Base-by-base conservation (phyloP, 2,113 vertebrate species). In the Archocentrus centrarchus region DNA sequence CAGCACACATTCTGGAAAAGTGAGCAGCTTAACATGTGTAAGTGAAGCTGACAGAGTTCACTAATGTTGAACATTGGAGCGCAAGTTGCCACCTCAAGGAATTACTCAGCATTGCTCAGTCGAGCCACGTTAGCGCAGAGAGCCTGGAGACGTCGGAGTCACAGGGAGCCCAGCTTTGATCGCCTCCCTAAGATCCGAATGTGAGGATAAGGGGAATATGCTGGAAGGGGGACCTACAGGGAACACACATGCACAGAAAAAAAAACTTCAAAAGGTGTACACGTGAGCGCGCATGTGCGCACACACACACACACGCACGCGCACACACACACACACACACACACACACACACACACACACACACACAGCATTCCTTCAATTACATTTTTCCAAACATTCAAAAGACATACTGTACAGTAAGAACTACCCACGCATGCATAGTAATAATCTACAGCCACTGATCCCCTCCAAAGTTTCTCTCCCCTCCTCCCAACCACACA, bases 21-120 rank as follows among this genome's bases (percentile, higher is more conserved):
- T 55, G 30, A 13, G 39, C 24, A 60, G 77, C 53, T 37, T 37
- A 63, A 50, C 37, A 37, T 50, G 58, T 66, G 47, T 75, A 57
- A 84, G 50, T 24, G 70, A 80, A 75, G 47, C 27, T 37, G 79
- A 79, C 64, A 58, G 78, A 35, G 73, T 59, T 63, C 39, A 59
- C 80, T 61, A 76, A 80, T 35, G 15, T 59, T 39, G 39, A 86
- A 90, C 81, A 90, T 80, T 64, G 85, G 57, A 88, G 81, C 60
- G 17, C 75, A 53, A 80, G 82, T 39, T 79, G 61, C 39, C 68
- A 89, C 90, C 92, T 83, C 53, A 87, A 85, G 86, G 91, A 93
- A 88, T 88, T 86, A 86, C 85, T 84, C 86, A 82, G 90, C 85
- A 88, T 87, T 92, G 84, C 81, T 82, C 60, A 27, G 77, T 82